phyloP scores from a whole-genome alignment of 2,797 vertebrate genomes.

The Eurystomus glaucurus region DNA sequence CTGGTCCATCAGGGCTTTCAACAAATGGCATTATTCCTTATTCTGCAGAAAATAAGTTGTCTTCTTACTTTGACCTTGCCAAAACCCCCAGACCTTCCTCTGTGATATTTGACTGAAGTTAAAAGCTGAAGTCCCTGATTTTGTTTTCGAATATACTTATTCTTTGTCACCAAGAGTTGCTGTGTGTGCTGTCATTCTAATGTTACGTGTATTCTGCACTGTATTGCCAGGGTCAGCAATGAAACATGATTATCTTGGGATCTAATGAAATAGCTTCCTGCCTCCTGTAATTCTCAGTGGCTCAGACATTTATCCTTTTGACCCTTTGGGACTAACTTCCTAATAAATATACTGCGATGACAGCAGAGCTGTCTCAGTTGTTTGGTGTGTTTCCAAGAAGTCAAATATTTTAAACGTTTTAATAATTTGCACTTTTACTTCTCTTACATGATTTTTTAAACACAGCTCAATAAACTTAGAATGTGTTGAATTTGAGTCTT shows the following conservation, averaged over 20 bases:
- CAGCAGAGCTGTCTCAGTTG: background rate
- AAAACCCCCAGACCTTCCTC: background rate
- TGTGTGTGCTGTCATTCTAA: slow-evolving; percentile 32
- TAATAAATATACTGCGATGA: slow-evolving; percentile 26
- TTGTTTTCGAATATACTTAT: background rate
- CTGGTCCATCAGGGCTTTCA: background rate
- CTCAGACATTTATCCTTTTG: slow-evolving; percentile 62
- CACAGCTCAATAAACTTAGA: background rate
- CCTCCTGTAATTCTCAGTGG: slow-evolving; percentile 42
- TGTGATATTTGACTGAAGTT: background rate
- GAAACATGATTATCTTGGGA: slow-evolving; percentile 53
- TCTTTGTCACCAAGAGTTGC: background rate
- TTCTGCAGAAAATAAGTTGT: background rate
- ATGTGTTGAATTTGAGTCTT: background rate
- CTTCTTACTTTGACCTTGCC: background rate
- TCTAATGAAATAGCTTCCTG: slow-evolving; percentile 61
- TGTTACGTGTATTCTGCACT: background rate
- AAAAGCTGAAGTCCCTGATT: background rate
- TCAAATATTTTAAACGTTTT: background rate
- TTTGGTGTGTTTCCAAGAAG: slow-evolving; percentile 15
- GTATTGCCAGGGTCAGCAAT: slow-evolving; percentile 17
- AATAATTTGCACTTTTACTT: background rate
- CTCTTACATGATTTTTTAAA: background rate
- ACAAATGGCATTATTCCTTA: background rate
- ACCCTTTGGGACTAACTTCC: background rate